Evolutionary conservation across 2,113 vertebrate genomes (phyloP).

Genomic region (Pachyramphus minor): DNA sequence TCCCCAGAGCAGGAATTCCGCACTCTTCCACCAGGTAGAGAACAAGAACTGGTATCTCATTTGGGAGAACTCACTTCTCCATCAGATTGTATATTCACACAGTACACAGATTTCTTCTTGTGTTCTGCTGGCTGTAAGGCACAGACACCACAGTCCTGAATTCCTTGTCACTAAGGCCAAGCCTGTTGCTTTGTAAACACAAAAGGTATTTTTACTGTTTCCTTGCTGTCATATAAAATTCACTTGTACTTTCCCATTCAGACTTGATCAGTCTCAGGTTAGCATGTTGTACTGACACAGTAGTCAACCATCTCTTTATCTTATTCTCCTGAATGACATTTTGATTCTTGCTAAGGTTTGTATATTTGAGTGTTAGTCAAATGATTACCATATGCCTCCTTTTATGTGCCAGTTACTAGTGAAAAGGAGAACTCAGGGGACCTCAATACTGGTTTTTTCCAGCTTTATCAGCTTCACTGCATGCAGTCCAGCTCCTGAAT

Average conservation of each 20-base stretch:
- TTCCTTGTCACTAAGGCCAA: not conserved
- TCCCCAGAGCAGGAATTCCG: conserved; percentile 76
- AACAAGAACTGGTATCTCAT: not conserved
- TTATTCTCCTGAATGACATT: not conserved
- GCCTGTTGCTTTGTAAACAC: not conserved
- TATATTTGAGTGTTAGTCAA: not conserved
- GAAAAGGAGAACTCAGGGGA: not conserved
- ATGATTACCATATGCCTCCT: not conserved
- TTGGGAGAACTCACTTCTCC: not conserved
- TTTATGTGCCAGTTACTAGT: not conserved
- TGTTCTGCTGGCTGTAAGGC: not conserved
- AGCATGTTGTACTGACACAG: not conserved
- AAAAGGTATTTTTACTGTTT: not conserved
- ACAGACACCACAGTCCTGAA: not conserved
- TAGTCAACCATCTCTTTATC: not conserved
- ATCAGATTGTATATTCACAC: not conserved
- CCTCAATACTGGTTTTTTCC: not conserved
- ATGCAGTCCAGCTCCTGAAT: not conserved
- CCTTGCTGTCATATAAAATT: not conserved
- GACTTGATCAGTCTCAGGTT: not conserved
- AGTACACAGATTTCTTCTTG: not conserved
- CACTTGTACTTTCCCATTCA: not conserved
- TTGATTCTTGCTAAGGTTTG: not conserved
- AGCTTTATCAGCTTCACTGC: not conserved
- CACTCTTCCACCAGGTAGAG: conserved; percentile 72